These are phyloP conservation scores for Scytalopus superciliaris DNA, from an alignment of 2,113 vertebrate genomes.

Conservation along the genomic window DNA sequence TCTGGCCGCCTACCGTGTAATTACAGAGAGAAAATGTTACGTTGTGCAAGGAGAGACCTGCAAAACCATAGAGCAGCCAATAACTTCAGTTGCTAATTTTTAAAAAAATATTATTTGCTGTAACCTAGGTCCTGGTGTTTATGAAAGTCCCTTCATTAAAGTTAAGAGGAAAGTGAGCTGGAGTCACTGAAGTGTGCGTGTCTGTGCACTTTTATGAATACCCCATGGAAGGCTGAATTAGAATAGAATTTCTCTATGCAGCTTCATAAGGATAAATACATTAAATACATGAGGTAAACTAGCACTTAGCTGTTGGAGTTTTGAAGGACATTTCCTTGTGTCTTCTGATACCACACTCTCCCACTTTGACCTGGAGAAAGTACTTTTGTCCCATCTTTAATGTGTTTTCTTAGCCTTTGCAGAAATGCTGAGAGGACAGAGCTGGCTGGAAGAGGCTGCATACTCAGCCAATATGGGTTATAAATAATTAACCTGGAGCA, in stretches of 20 bases:
- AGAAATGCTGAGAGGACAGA: slow-evolving; percentile 25
- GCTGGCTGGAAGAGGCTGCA: background rate
- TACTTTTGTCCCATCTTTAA: background rate
- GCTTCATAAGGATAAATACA: background rate
- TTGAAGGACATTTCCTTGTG: background rate
- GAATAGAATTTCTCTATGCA: background rate
- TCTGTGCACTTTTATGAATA: background rate
- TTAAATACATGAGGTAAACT: background rate
- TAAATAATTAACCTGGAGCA: slow-evolving; percentile 29
- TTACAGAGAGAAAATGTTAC: slow-evolving; percentile 54
- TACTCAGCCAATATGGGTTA: background rate
- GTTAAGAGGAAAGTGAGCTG: background rate
- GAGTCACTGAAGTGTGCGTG: background rate
- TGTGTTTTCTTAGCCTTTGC: slow-evolving; percentile 27
- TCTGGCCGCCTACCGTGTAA: slow-evolving; percentile 24
- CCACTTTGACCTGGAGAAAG: background rate
- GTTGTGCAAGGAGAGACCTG: background rate
- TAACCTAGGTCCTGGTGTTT: background rate
- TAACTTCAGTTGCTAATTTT: background rate
- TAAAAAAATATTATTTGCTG: background rate
- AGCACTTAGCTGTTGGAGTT: background rate
- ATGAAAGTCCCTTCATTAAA: background rate
- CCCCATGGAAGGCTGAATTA: background rate
- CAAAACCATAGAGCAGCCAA: background rate
- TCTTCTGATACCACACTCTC: rapidly evolving